Percentiles rank a stretch among this genome's conserved stretches.
Conservation (phyloP, 2,888 invertebrate species). For the Boloria euphrosyne region DNA sequence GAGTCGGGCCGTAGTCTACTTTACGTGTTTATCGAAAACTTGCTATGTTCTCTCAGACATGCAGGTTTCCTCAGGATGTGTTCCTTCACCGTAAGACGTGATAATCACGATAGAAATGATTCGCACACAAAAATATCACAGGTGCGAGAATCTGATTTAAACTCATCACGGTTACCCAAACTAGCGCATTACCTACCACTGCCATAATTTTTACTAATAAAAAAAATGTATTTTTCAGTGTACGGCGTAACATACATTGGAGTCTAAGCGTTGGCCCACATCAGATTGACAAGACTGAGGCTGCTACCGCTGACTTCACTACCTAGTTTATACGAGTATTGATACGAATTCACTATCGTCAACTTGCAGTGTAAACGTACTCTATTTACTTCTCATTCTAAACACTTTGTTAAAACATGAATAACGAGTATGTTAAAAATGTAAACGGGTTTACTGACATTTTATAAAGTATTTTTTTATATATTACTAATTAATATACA, state of each 20-base stretch:
- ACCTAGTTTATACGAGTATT: slow-evolving; percentile 69
- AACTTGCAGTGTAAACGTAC: slow-evolving; percentile 33
- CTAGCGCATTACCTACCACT: no score
- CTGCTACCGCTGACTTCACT: slow-evolving; percentile 72
- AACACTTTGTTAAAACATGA: not conserved
- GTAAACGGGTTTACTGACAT: slow-evolving; percentile 7
- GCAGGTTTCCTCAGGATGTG: no score
- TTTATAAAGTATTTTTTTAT: slow-evolving; percentile 4
- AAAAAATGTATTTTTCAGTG: slow-evolving; percentile 51
- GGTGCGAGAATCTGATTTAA: no score
- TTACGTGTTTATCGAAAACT: no score
- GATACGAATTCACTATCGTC: slow-evolving; percentile 47
- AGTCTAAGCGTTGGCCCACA: slow-evolving; percentile 68
- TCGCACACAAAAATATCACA: no score
- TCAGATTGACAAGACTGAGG: slow-evolving; percentile 78
- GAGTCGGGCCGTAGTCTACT: no score
- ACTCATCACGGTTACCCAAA: no score
- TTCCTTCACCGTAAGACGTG: no score
- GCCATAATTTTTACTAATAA: slow-evolving; percentile 7
- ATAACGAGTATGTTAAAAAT: slow-evolving; percentile 2
- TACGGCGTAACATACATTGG: slow-evolving; percentile 48
- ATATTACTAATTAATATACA: slow-evolving; percentile 5
- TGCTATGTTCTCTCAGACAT: no score
- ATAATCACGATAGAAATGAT: no score
- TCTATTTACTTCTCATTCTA: slow-evolving; percentile 2